Evolutionary conservation across 2,888 invertebrate genomes (phyloP).

Genomic region (Melangyna quadrimaculata): DNA sequence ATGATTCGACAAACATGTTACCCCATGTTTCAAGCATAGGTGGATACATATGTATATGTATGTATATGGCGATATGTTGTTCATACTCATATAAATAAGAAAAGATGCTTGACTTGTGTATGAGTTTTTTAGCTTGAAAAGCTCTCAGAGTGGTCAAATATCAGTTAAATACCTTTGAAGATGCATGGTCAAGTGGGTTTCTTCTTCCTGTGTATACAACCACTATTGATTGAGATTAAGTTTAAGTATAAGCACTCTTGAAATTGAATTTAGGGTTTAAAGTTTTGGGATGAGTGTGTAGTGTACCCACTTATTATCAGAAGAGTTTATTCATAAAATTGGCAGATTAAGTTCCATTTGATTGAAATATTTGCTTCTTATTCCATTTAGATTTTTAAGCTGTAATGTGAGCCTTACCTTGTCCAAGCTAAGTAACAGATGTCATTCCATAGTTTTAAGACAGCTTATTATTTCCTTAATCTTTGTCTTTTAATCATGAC

Average conservation of each 20-base stretch:
- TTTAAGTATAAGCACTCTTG: neutral
- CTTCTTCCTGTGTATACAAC: neutral
- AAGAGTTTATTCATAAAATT: neutral
- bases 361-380: too few species aligned
- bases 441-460: too few species aligned
- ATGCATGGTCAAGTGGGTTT: conserved; percentile 3
- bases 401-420: too few species aligned
- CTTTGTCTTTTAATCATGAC: too few species aligned
- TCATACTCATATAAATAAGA: neutral
- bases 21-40: neutral
- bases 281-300: too few species aligned
- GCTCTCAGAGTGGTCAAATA: neutral
- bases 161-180: neutral
- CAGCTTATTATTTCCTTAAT: too few species aligned
- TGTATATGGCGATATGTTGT: neutral
- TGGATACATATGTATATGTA: neutral
- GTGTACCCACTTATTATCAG: too few species aligned
- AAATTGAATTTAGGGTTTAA: neutral
- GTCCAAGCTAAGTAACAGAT: too few species aligned
- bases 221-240: neutral
- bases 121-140: conserved; percentile 2
- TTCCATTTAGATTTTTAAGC: too few species aligned
- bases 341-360: neutral
- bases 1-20: neutral
- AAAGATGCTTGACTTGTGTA: conserved; percentile 24